Percentiles rank a stretch among this genome's conserved stretches.
phyloP scores from a whole-genome alignment of 2,888 invertebrate species.

The Steinernema hermaphroditum region DNA sequence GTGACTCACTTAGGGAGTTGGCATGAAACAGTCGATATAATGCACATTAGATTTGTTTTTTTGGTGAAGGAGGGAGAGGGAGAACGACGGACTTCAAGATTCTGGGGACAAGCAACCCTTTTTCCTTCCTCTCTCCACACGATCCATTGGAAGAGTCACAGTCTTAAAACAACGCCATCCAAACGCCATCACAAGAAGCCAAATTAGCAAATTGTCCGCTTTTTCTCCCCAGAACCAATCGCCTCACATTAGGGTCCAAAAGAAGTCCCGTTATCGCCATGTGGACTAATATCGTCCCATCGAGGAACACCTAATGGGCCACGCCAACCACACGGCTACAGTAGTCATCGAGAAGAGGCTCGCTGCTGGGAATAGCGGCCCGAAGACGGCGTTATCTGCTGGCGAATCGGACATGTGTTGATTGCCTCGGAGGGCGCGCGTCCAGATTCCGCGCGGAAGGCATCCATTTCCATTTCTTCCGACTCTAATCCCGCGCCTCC shows the following conservation, averaged over 20 bases:
- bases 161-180: constrained; percentile 9
- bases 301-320: constrained; percentile 15
- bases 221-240: too few relatives aligned
- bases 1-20: too few relatives aligned
- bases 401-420: constrained; percentile 25
- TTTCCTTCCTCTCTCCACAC: too few relatives aligned
- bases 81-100: too few relatives aligned
- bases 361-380: constrained; percentile 10
- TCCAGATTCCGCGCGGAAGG: constrained; percentile 17
- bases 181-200: too few relatives aligned
- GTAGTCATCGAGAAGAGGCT: not conserved
- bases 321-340: constrained; percentile 6
- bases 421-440: constrained; percentile 7
- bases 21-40: too few relatives aligned
- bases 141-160: not conserved
- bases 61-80: too few relatives aligned
- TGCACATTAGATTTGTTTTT: too few relatives aligned
- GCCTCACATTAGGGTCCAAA: too few relatives aligned
- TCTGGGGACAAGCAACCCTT: too few relatives aligned
- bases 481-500: constrained; percentile 4
- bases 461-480: constrained; percentile 13
- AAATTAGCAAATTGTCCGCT: too few relatives aligned
- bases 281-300: constrained; percentile 7
- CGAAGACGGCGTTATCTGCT: constrained; percentile 5
- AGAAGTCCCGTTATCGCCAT: constrained; percentile 15